Conservation (phyloP, 2,888 invertebrate genomes). For the Linhomoeus sp. region DNA sequence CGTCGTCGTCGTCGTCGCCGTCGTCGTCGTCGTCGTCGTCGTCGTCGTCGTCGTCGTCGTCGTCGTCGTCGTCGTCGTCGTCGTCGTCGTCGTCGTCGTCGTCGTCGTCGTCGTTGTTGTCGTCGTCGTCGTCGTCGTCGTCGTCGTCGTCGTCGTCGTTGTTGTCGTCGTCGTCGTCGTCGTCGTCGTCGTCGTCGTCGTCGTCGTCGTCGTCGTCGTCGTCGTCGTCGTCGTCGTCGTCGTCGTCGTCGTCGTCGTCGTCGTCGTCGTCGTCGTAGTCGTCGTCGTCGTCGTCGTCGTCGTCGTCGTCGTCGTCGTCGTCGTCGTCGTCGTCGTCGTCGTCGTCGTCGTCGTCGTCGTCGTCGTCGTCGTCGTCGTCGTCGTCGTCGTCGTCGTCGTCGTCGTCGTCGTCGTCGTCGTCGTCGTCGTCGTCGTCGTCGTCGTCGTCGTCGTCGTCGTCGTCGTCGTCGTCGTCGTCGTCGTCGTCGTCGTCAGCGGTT, state of each 20-base stretch:
- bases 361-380: conserved; percentile 2
- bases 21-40: conserved; percentile 2
- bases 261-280: too few relatives aligned
- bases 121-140: too few relatives aligned
- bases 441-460: conserved; percentile 2
- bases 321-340: conserved; percentile 2
- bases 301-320: conserved; percentile 2
- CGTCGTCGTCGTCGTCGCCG: conserved; percentile 2
- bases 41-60: conserved; percentile 2
- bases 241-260: conserved; percentile 2
- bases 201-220: conserved; percentile 2
- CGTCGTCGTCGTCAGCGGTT: too few relatives aligned
- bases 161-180: conserved; percentile 2
- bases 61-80: conserved; percentile 2
- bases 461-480: too few relatives aligned
- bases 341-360: conserved; percentile 2
- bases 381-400: conserved; percentile 2
- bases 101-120: too few relatives aligned
- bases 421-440: conserved; percentile 2
- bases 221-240: conserved; percentile 2
- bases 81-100: too few relatives aligned
- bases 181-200: conserved; percentile 2
- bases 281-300: too few relatives aligned
- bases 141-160: too few relatives aligned
- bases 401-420: conserved; percentile 2